A percentile compares a stretch with the other conserved stretches of the same genome.
phyloP scores from a whole-genome alignment of 1,140 invertebrate species.

The Dryas iulia region DNA sequence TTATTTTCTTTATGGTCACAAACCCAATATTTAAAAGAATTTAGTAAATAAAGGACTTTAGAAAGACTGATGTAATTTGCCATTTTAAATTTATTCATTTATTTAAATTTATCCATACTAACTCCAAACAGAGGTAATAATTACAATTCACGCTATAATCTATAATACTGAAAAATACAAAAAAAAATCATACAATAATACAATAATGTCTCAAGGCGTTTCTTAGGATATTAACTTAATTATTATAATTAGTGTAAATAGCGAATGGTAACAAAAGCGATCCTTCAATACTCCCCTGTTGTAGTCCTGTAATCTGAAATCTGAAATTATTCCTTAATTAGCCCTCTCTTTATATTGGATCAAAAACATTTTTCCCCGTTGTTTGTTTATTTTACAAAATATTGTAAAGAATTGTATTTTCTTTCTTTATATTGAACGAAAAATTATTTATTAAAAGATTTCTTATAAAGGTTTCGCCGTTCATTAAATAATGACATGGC shows the following conservation, averaged over 20 bases:
- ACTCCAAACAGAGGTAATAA: too few relatives aligned
- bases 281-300: constrained; percentile 52
- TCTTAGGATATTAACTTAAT: constrained; percentile 14
- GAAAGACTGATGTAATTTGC: too few relatives aligned
- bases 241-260: constrained; percentile 40
- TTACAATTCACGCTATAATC: background rate
- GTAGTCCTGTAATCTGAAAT: constrained; percentile 77
- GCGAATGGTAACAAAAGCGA: constrained; percentile 49
- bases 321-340: constrained; percentile 68
- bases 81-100: too few relatives aligned
- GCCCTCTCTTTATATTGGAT: constrained; percentile 5
- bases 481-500: background rate
- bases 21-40: too few relatives aligned
- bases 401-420: background rate
- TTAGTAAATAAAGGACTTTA: too few relatives aligned
- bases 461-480: constrained; percentile 1
- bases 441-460: background rate
- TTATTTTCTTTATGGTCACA: too few relatives aligned
- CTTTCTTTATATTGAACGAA: background rate
- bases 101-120: too few relatives aligned
- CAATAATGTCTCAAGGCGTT: background rate
- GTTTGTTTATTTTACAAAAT: background rate
- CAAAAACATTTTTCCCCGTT: background rate
- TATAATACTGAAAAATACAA: constrained; percentile 3
- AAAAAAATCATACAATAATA: background rate